phyloP scores from a whole-genome alignment of 2,888 invertebrate genomes.

The Campoplex capitator region DNA sequence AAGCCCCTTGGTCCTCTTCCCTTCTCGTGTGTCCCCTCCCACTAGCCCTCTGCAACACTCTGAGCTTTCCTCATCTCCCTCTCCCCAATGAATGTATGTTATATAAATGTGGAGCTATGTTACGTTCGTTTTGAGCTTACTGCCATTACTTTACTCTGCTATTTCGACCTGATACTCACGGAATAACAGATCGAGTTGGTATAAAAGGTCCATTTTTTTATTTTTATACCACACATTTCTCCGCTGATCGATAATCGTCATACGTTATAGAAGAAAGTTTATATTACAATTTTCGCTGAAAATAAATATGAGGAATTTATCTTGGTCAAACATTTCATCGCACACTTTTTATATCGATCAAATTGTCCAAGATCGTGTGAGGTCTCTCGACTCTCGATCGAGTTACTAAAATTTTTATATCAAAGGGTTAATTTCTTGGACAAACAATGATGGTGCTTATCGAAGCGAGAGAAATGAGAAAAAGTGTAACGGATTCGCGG shows the following conservation, averaged over 20 bases:
- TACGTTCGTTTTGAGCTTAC: constrained; percentile 12
- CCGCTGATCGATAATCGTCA: neutral
- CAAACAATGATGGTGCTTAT: constrained; percentile 9
- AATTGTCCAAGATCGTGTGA: neutral
- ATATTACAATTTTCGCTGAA: too few relatives aligned
- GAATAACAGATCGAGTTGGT: neutral
- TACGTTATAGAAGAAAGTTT: neutral
- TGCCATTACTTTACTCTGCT: constrained; percentile 33
- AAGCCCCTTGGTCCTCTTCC: constrained; percentile 74
- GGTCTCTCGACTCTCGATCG: constrained; percentile 1
- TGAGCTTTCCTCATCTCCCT: constrained; percentile 22
- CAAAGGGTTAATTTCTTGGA: constrained; percentile 12
- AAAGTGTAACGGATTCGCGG: constrained; percentile 15
- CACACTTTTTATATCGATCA: neutral
- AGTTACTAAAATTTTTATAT: neutral
- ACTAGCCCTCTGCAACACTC: constrained; percentile 60
- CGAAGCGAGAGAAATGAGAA: constrained; percentile 32
- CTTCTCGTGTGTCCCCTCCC: constrained; percentile 64
- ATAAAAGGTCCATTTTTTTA: neutral
- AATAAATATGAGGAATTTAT: too few relatives aligned
- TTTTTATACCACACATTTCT: neutral
- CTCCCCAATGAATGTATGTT: neutral
- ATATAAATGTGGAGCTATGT: constrained; percentile 1
- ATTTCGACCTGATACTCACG: neutral
- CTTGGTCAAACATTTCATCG: neutral